These are phyloP conservation scores for Elaeidobius kamerunicus DNA, from an alignment of 2,888 invertebrate genomes.

Conservation along the genomic window DNA sequence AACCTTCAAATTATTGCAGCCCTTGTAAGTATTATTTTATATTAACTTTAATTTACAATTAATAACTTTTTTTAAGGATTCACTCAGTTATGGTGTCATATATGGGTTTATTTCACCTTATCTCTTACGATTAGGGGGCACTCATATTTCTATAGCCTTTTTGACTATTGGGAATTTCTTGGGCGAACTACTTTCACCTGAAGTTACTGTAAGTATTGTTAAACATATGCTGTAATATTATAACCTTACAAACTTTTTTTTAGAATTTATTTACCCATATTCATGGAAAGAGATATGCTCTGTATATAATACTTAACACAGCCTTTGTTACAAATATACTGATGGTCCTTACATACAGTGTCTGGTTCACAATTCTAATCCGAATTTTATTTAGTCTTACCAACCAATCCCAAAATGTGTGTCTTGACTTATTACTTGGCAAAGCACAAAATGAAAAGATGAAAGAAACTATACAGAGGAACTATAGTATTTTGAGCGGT, in stretches of 20 bases:
- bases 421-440: conserved; percentile 29
- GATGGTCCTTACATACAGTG: conserved; percentile 31
- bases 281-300: conserved; percentile 31
- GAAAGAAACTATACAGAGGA: conserved; percentile 21
- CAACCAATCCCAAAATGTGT: conserved; percentile 33
- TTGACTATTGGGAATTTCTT: conserved; percentile 30
- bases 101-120: conserved; percentile 36
- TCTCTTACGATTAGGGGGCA: conserved; percentile 32
- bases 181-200: conserved; percentile 31
- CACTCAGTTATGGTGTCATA: conserved; percentile 34
- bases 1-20: neutral
- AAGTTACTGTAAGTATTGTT: conserved; percentile 31
- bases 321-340: conserved; percentile 31
- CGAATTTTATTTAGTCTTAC: conserved; percentile 34
- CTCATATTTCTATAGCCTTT: conserved; percentile 31
- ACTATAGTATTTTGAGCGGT: conserved; percentile 30
- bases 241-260: conserved; percentile 18
- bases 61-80: conserved; percentile 31
- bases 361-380: conserved; percentile 32
- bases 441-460: conserved; percentile 26
- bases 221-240: neutral
- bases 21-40: neutral
- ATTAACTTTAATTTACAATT: neutral
- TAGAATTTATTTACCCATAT: conserved; percentile 30
- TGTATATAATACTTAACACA: conserved; percentile 31